Evolutionary conservation across 1,140 invertebrate species (phyloP).

Genomic region (Euura lappo): DNA sequence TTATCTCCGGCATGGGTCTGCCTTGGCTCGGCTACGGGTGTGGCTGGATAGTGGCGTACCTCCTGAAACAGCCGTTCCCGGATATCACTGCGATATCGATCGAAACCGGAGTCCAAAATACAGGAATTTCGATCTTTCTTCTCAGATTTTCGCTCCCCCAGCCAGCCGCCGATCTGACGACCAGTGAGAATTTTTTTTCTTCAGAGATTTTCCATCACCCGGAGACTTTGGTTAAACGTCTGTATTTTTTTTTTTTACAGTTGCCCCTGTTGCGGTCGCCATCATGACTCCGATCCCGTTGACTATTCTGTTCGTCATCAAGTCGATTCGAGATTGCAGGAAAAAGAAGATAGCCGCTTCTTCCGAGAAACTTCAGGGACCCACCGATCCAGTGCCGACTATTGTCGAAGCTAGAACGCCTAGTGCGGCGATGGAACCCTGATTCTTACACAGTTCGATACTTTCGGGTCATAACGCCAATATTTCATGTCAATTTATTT

Average conservation of each 20-base stretch:
- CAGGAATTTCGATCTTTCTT: slow-evolving; percentile 89
- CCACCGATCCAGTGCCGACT: not conserved
- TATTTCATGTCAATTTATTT: too few relatives aligned
- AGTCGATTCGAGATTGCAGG: slow-evolving; percentile 39
- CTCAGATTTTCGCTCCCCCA: slow-evolving; percentile 73
- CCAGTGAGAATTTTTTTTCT: slow-evolving; percentile 60
- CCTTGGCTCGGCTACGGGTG: slow-evolving; percentile 87
- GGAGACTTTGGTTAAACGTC: slow-evolving; percentile 7
- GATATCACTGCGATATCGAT: slow-evolving; percentile 87
- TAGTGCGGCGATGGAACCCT: too few relatives aligned
- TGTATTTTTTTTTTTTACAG: slow-evolving; percentile 49
- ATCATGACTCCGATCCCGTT: slow-evolving; percentile 94
- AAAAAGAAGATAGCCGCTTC: slow-evolving; percentile 21
- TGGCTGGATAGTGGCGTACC: slow-evolving; percentile 69
- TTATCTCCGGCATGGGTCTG: slow-evolving; percentile 81
- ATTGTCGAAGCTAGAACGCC: not conserved
- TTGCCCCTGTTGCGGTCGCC: slow-evolving; percentile 86
- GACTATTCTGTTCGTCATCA: slow-evolving; percentile 62
- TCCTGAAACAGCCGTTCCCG: slow-evolving; percentile 66
- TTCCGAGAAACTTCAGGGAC: not conserved
- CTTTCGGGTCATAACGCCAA: too few relatives aligned
- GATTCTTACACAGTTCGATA: too few relatives aligned
- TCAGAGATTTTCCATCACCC: slow-evolving; percentile 2
- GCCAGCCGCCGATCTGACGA: slow-evolving; percentile 82
- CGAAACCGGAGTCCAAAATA: slow-evolving; percentile 95